A percentile compares a stretch with the other conserved stretches of the same genome.
phyloP scores from a whole-genome alignment of 2,888 invertebrate species.

The Teleiodes luculella region DNA sequence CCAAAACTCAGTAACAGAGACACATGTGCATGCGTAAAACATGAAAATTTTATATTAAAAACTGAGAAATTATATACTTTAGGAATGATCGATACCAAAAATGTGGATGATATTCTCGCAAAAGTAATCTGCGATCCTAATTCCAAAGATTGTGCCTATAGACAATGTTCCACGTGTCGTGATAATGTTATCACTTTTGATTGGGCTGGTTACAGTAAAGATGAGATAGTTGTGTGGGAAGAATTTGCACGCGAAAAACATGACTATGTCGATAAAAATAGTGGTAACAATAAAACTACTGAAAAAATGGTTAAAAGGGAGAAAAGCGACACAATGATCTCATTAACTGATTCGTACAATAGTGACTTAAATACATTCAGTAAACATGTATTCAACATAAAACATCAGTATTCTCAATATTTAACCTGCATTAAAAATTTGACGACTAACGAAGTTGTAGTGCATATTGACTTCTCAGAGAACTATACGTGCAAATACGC shows the following conservation, averaged over 20 bases:
- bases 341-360: not conserved
- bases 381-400: conserved; percentile 11
- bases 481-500: conserved; percentile 28
- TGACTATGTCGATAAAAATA: not conserved
- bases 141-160: not conserved
- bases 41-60: no score
- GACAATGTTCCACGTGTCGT: not conserved
- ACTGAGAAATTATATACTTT: no score
- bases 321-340: not conserved
- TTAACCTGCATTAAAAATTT: conserved; percentile 8
- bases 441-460: conserved; percentile 9
- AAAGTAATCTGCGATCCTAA: no score
- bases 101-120: conserved; percentile 1
- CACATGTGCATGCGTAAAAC: no score
- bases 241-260: conserved; percentile 2
- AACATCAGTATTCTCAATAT: conserved; percentile 11
- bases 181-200: not conserved
- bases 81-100: not conserved
- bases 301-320: conserved; percentile 4
- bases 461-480: conserved; percentile 28
- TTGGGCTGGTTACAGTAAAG: not conserved
- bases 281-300: not conserved
- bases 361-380: not conserved
- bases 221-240: not conserved
- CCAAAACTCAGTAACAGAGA: no score